Evolutionary conservation across 2,888 invertebrate genomes (phyloP), one percentile per base, ranked within the genome.

Genomic region (Agriopis marginaria): DNA sequence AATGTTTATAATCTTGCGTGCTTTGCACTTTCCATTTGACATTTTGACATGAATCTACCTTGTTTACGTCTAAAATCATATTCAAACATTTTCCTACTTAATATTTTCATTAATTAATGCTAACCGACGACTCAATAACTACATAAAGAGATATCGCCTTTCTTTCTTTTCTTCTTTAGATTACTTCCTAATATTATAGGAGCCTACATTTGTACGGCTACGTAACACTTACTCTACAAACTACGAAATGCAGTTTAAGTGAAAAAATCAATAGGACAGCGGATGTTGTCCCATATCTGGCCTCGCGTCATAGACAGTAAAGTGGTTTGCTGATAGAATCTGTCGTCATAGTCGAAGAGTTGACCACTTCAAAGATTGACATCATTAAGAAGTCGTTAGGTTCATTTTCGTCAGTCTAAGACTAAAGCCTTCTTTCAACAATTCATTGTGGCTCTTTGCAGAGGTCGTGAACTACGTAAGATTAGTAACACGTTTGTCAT

Each of bases 291-390:
- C 65, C 63, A n/a, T 74, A 70, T 74, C 70, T 69, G 65, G 44
- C 59, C 62, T 47, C 65, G 47, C 62, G 70, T 70, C 71, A 58
- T 42, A 60, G 49, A 39, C 71, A 50, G 59, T 63, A 59, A 66
- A 71, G 70, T 72, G 61, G 62, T 64, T 68, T 50, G 70, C 56
- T 71, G 70, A 75, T 73, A 60, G 68, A 68, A 71, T 67, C 75
- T 72, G 70, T 75, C 70, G 64, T 62, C 65, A 64, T 62, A 69
- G 69, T 23, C 50, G 7, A 32, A 8, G 64, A 69, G 64, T 4
- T 14, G 23, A 11, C 0, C 23, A 9, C 4, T 14, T n/a, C 47
- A 47, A 7, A 14, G 14, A 17, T 8, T 17, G 32, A 1, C 17
- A 10, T 32, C 23, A 32, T 53, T 23, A 32, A 32, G 6, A 17